A percentile compares a stretch with the other conserved stretches of the same genome.
Conservation (phyloP, 2,113 vertebrate species). For the Cephalophus harveyi region DNA sequence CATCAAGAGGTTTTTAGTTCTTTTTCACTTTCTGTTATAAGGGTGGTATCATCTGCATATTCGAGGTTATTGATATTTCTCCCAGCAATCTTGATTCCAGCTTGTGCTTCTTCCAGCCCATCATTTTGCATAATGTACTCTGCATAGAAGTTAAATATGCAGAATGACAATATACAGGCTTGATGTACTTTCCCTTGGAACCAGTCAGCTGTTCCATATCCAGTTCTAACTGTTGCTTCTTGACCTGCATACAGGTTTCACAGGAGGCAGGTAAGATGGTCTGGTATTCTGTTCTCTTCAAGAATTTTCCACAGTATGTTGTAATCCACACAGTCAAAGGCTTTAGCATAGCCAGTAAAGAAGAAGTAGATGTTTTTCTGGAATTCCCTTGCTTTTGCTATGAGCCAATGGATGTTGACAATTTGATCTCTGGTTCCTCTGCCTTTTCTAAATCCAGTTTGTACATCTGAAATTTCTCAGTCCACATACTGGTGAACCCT, state of each 20-base stretch:
- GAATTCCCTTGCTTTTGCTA: not conserved
- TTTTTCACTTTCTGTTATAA: not conserved
- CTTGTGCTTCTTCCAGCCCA: not conserved
- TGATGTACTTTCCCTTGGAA: not conserved
- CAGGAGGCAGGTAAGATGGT: not conserved
- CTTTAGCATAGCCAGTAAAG: not conserved
- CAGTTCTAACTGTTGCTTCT: not conserved
- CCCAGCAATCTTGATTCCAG: not conserved
- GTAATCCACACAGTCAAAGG: not conserved
- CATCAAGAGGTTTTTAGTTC: not conserved
- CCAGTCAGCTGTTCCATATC: not conserved
- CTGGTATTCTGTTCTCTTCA: not conserved
- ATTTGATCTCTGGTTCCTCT: not conserved
- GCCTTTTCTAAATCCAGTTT: not conserved
- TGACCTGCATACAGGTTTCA: not conserved
- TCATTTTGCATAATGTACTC: not conserved
- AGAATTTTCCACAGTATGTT: not conserved
- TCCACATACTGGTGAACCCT: not conserved
- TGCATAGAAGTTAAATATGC: not conserved
- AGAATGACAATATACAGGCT: not conserved
- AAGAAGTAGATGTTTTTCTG: not conserved
- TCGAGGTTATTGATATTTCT: not conserved
- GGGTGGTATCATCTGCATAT: not conserved
- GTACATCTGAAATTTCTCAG: not conserved
- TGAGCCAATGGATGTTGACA: not conserved